Base-by-base conservation (phyloP, 1,140 invertebrate species). In the Pissodes strobi region DNA sequence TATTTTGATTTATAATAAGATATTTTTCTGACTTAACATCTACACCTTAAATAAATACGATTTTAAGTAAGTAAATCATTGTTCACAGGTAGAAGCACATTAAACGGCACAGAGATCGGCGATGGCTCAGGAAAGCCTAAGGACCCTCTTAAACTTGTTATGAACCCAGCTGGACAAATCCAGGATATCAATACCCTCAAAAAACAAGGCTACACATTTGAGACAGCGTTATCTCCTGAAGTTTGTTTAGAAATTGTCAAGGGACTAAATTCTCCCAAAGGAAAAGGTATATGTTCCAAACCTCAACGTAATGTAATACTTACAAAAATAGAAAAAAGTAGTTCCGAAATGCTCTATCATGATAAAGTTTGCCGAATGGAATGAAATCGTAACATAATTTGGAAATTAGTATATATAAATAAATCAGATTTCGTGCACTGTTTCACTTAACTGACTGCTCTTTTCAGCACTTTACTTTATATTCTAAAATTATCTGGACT, bases 131-230 rank as follows among this genome's bases (percentile, higher is more conserved):
- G 62, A 21, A 66, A 68, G 61, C 15, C 55, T 12, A 89, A 89
- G 79, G 80, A 88, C 12, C 82, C 86, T 30, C 75, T 92, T 41
- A 90, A 90, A 78, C 82, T 91, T 57, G 83, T 92, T 71, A 91
- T 92, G 87, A 90, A 91, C 79, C 90, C 90, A 18, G 80, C 84
- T 70, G 89, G 90, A 9, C 86, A 90, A 77, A 82, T 91, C 1
- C 82, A 89, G 70, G 90, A 91, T 72, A 80, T 87, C 63, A 81
- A 82, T 38, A 82, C 81, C 22, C 73, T 88, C 2, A 80, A 81
- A 60, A 79, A 80, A 59, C 82, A 86, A 72, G 86, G 85, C 8
- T 80, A 83, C 53, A 83, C 82, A 38, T 83, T 86, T 45, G 84
- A 89, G 84, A 81, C 70, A 77, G 85, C 81, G 22, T 79, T 87